These are phyloP conservation scores for Eurytoma adleriae DNA, from an alignment of 2,888 invertebrate genomes.

Conservation along the genomic window DNA sequence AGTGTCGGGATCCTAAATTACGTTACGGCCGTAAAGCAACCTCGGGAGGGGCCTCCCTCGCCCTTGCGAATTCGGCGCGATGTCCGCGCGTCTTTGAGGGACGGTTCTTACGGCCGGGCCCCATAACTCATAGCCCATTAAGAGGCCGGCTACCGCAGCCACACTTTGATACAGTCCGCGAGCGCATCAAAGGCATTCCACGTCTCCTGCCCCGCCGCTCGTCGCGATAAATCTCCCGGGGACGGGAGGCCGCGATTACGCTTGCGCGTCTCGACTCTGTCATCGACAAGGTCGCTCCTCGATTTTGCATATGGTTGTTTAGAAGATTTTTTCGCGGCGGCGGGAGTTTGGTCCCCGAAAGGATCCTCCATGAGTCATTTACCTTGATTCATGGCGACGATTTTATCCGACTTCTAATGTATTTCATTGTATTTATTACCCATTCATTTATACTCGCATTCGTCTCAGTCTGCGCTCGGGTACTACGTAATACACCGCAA, in stretches of 20 bases:
- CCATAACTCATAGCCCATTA: constrained; percentile 75
- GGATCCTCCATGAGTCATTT: too few relatives aligned
- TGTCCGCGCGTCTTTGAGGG: constrained; percentile 31
- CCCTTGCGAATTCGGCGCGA: constrained; percentile 59
- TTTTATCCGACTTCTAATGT: too few relatives aligned
- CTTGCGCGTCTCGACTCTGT: background rate
- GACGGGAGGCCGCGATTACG: constrained; percentile 40
- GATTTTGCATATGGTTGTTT: background rate
- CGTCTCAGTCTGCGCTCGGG: too few relatives aligned
- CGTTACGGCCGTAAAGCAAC: constrained; percentile 59
- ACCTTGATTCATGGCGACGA: too few relatives aligned
- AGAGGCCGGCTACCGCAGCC: constrained; percentile 66
- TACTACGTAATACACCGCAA: too few relatives aligned
- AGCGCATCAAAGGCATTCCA: constrained; percentile 74
- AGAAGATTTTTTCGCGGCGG: too few relatives aligned
- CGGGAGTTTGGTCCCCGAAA: too few relatives aligned
- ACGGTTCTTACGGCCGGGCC: constrained; percentile 55
- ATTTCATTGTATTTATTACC: too few relatives aligned
- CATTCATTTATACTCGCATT: too few relatives aligned
- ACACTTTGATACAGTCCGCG: constrained; percentile 72
- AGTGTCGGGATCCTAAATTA: constrained; percentile 60
- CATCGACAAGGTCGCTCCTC: background rate
- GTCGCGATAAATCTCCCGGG: constrained; percentile 65
- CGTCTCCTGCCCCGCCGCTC: constrained; percentile 62
- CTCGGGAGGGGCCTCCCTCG: constrained; percentile 53